Conservation (phyloP, 2,888 invertebrate genomes). For the Scaptomyza flava region DNA sequence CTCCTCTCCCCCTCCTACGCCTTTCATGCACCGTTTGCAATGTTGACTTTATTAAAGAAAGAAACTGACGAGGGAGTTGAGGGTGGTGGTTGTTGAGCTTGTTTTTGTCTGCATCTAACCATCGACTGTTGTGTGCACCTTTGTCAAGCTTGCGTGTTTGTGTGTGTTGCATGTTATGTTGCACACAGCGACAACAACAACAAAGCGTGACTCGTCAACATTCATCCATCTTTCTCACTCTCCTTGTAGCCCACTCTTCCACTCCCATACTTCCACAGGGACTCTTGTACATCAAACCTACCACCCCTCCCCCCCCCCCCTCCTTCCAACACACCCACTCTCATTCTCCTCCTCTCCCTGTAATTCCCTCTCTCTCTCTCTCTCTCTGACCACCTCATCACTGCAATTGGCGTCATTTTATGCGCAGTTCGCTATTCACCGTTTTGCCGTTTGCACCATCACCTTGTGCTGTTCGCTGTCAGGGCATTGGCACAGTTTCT, state of each 20-base stretch:
- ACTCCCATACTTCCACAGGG: not conserved
- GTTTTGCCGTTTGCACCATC: conserved; percentile 66
- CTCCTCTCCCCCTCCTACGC: not conserved
- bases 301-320: not conserved
- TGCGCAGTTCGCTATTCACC: conserved; percentile 25
- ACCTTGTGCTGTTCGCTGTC: conserved; percentile 81
- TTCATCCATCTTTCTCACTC: conserved; percentile 12
- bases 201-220: conserved; percentile 35
- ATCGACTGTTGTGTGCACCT: conserved; percentile 30
- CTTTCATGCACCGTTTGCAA: conserved; percentile 7
- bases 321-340: not conserved
- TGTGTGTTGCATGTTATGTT: conserved; percentile 17
- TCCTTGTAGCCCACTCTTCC: not conserved
- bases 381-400: conserved; percentile 24
- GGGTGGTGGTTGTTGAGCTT: not conserved
- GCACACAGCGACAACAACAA: conserved; percentile 36
- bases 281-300: not conserved
- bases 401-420: conserved; percentile 71
- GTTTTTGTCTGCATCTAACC: conserved; percentile 35
- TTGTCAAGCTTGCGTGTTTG: conserved; percentile 14
- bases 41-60: conserved; percentile 27
- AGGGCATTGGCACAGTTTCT: conserved; percentile 83
- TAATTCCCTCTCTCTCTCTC: too few relatives aligned
- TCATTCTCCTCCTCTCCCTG: not conserved
- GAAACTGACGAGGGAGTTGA: not conserved